These are phyloP conservation scores for human DNA, from an alignment of 2,113 vertebrate genomes.

Conservation along the genomic window GRCh38 chr6:155471501-155472000, in stretches of 20 bases:
- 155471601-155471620: slow-evolving; percentile 38
- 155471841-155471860: slow-evolving; percentile 77
- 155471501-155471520: background rate
- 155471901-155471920: slow-evolving; percentile 75
- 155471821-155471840: slow-evolving; percentile 78
- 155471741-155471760: slow-evolving; percentile 67
- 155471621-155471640: slow-evolving; percentile 44
- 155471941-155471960: slow-evolving; percentile 79
- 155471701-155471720: slow-evolving; percentile 74
- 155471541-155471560: background rate
- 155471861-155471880: slow-evolving; percentile 71
- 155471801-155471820: slow-evolving; percentile 69
- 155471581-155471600: slow-evolving; percentile 45
- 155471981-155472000: slow-evolving; percentile 73
- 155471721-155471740: slow-evolving; percentile 55
- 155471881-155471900: slow-evolving; percentile 72
- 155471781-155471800: slow-evolving; percentile 74
- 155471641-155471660: slow-evolving; percentile 58
- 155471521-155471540: slow-evolving; percentile 17
- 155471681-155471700: slow-evolving; percentile 71
- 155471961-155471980: slow-evolving; percentile 74
- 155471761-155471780: slow-evolving; percentile 70
- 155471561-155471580: slow-evolving; percentile 49
- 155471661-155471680: slow-evolving; percentile 69
- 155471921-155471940: slow-evolving; percentile 74